These are phyloP conservation scores for Petrocephalus zakoni DNA, from an alignment of 2,113 vertebrate species.

Conservation along the genomic window DNA sequence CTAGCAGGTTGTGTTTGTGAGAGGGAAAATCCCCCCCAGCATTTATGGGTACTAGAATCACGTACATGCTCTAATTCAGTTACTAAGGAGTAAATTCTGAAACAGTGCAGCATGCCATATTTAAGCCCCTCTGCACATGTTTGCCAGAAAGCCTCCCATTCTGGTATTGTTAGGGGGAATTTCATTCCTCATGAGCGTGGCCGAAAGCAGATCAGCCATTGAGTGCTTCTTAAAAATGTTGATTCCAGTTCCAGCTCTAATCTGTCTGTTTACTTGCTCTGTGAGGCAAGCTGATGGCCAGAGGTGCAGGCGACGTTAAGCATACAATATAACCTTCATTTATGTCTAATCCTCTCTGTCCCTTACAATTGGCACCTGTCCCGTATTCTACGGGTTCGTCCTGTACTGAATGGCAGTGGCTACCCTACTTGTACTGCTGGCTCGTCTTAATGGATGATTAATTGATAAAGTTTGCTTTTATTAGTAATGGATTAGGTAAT, in stretches of 20 bases:
- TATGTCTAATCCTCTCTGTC: not conserved
- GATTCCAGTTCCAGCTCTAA: not conserved
- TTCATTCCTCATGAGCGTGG: conserved; percentile 9
- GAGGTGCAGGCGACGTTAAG: not conserved
- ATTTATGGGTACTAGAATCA: conserved; percentile 9
- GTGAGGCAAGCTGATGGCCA: not conserved
- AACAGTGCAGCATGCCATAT: conserved; percentile 15
- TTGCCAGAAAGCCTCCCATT: not conserved
- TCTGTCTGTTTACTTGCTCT: not conserved
- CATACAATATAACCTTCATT: not conserved
- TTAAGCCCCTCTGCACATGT: not conserved
- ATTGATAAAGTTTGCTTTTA: conserved; percentile 52
- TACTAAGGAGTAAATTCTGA: conserved; percentile 28
- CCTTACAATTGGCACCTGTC: not conserved
- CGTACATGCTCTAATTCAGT: conserved; percentile 29
- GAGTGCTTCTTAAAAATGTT: not conserved
- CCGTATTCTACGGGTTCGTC: not conserved
- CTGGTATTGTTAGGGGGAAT: conserved; percentile 22
- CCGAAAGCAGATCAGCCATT: not conserved
- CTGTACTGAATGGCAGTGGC: not conserved
- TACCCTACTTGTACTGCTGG: conserved; percentile 31
- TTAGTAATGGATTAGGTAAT: conserved; percentile 51
- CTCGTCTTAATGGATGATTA: conserved; percentile 47
- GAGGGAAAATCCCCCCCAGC: not conserved
- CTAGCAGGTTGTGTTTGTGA: not conserved